phyloP scores from a whole-genome alignment of 2,797 vertebrate species.

The Trachops cirrhosus region DNA sequence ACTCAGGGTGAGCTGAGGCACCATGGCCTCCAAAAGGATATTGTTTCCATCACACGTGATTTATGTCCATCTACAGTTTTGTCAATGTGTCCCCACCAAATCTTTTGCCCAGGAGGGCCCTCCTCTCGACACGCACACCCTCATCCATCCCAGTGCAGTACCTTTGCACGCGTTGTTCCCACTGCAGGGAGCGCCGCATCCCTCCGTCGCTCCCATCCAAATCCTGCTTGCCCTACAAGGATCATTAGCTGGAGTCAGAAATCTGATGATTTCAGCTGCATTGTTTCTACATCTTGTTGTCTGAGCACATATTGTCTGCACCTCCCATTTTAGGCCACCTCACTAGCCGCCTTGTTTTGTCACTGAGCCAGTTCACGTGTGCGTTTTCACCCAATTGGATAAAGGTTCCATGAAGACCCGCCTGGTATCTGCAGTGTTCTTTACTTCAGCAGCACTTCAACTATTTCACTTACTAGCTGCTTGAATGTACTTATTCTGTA shows the following conservation, averaged over 20 bases:
- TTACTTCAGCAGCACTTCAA: background rate
- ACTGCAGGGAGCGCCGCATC: background rate
- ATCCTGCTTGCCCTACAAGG: background rate
- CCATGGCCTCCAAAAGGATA: background rate
- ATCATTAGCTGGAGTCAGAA: background rate
- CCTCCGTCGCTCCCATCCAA: background rate
- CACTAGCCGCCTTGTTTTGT: background rate
- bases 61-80: background rate
- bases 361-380: background rate
- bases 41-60: background rate
- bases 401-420: background rate
- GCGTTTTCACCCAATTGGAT: background rate
- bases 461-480: conserved; percentile 31
- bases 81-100: background rate
- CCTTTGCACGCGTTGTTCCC: background rate
- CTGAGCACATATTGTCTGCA: background rate
- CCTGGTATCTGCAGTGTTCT: background rate
- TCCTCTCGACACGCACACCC: rapidly evolving
- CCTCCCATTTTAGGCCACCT: background rate
- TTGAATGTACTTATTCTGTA: background rate
- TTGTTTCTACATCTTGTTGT: background rate
- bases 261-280: background rate
- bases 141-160: background rate
- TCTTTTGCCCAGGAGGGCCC: background rate
- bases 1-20: background rate